Evolutionary conservation across 1,140 invertebrate species (phyloP), one percentile per base, ranked within the genome.

Genomic region (Trichogramma pretiosum): DNA sequence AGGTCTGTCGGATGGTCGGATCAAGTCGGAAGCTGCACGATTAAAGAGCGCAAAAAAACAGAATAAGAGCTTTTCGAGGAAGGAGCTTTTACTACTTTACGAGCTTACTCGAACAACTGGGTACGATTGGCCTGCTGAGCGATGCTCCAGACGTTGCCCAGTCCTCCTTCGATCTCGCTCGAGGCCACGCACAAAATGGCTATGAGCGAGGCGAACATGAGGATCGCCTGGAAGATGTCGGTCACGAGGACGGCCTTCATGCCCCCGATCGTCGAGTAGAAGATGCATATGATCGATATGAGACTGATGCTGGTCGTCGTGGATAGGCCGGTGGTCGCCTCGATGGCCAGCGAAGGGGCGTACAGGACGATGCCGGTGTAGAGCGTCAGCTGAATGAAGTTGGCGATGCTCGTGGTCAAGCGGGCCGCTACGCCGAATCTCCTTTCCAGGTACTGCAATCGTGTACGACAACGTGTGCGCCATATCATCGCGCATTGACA

Each of bases 281-380:
- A 87, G n/a, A 85, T 90, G 63, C 89, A 92, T 5, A 90, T 82
- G 3, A 83, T 8, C 24, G 63, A 89, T 37, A 95, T 84, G 5
- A 84, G 72, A 21, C 91, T 58, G 43, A 96, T 87, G 3, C 89
- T 85, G 46, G 78, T 71, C 47, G 80, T 72, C 62, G 82, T 79
- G 32, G 82, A 81, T 11, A 91, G 65, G 7, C 86, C 86, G 2
- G 87, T 89, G 21, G 95, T 88, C n/a, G 89, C 86, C 67, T 91
- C 89, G 13, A 97, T 60, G 1, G 93, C 90, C 48, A 96, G 75
- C 1, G 92, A 86, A 2, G 93, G 93, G 0, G 92, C 93, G 67
- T 91, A 96, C 0, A 96, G 72, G 2, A 95, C 92, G 47, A 98
- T 85, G 1, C 90, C 88, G 77, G 93, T 93, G 61, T 95, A 94